Evolutionary conservation across 2,113 vertebrate species (phyloP), one percentile per base, ranked within the genome.

Genomic region (Gasterosteus aculeatus): DNA sequence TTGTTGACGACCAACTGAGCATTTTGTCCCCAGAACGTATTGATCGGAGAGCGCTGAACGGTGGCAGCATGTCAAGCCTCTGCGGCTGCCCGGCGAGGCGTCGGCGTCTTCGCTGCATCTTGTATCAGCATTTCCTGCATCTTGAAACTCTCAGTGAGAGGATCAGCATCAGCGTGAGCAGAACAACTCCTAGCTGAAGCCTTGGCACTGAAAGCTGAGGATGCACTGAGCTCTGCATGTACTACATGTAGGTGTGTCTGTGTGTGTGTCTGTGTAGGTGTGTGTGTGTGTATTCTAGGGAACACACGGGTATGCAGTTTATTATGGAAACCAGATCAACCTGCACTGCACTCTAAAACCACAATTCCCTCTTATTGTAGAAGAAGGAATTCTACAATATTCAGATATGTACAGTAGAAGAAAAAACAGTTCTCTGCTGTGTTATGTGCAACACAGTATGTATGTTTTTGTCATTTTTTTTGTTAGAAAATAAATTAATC

Each of bases 81-180:
- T 44, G 60, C 16, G 22, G 35, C 49, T 26, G 72, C 38, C 51
- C 6, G 19, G 5, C 7, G 57, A 33, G 26, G n/a, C 61, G 59
- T 74, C 10, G n/a, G 18, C 62, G 69, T 53, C 61, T 42, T 19
- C 22, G 80, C 66, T 65, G 51, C 47, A 60, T 79, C 62, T 33
- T 57, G 35, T 22, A 58, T 82, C 82, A 66, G 59, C 65, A 22
- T 65, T 72, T 64, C 33, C 35, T 58, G 65, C 35, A 29, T 76
- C 65, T 78, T 65, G 53, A 72, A 78, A 73, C 64, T 44, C 72
- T 56, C 33, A 35, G 56, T 18, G 44, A 74, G 38, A 22, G 18
- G 57, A 72, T 80, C 35, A 54, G 66, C 41, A 68, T 84, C 81
- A 57, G 68, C 14, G 10, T 31, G 16, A 66, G 54, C 63, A 54